phyloP scores from a whole-genome alignment of 1,140 invertebrate genomes.

The Tachypleus tridentatus region DNA sequence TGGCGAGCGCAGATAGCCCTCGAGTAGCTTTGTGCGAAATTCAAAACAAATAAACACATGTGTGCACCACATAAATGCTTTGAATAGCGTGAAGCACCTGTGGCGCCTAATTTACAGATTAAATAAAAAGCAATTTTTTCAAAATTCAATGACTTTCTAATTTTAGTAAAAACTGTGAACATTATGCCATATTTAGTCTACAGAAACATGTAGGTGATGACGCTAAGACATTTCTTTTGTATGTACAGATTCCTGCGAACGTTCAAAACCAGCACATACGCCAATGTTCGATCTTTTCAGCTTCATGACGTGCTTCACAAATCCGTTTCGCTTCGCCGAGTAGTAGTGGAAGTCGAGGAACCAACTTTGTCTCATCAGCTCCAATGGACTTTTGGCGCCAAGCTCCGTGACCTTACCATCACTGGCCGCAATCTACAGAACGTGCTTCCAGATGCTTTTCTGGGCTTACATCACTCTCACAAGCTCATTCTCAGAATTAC shows the following conservation, averaged over 20 bases:
- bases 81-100: no score
- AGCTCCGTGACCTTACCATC: slow-evolving; percentile 21
- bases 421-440: slow-evolving; percentile 20
- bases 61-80: no score
- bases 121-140: no score
- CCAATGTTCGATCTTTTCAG: slow-evolving; percentile 22
- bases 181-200: no score
- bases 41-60: no score
- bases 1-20: no score
- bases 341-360: slow-evolving; percentile 20
- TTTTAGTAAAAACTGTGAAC: no score
- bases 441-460: slow-evolving; percentile 24
- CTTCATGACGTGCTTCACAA: slow-evolving; percentile 21
- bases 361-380: slow-evolving; percentile 24
- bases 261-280: slow-evolving; percentile 21
- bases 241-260: slow-evolving; percentile 15
- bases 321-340: slow-evolving; percentile 13
- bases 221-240: no score
- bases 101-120: no score
- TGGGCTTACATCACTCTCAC: slow-evolving; percentile 18
- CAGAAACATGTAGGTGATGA: no score
- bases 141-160: no score
- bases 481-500: slow-evolving; percentile 21
- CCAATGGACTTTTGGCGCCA: slow-evolving; percentile 24
- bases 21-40: no score